Base-by-base conservation (phyloP, 2,797 vertebrate genomes). In the Luscinia megarhynchos region DNA sequence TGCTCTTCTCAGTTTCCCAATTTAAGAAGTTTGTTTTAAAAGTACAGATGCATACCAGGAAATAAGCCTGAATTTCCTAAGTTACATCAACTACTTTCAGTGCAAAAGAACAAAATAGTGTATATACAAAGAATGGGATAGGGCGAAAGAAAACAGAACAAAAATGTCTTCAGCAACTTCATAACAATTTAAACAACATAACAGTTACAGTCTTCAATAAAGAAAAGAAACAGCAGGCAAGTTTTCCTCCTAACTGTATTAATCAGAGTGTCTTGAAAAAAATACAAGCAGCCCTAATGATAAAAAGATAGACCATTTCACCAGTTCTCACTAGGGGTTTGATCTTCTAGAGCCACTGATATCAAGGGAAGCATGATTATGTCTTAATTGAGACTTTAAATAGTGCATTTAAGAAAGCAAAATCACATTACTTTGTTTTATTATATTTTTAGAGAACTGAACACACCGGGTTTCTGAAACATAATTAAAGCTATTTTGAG, bases 281-380 rank as follows among this genome's bases (percentile, higher is more conserved):
- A 88, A 57, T 38, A 43, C 15, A 80, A 75, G 68, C 55, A 84
- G 70, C 12, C 24, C 6, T 57, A 54, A 22, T 61, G 38, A 89
- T 43, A 94, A 93, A 64, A 76, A 63, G 41, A 79, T 53, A 46
- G 87, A 94, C 72, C 9, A 7, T 84, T 95, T 86, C 75, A 91
- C 62, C 48, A 76, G 14, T 57, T 85, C 67, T 94, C 78, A 84
- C 63, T 48, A 75, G 80, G 57, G 21, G 61, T 30, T 91, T 91
- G 66, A 80, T 83, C 83, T 78, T 94, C 46, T 78, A 83, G 72
- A 93, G 23, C 19, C 40, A 68, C n/a, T 84, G 63, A 89, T 48
- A 59, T 15, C 7, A 91, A 86, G 43, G 19, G 13, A 90, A 84
- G 27, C 43, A 76, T 15, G 46, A 88, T 61, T 82, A 50, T 15